Evolutionary conservation across 2,888 invertebrate species (phyloP).

Genomic region (Cartodere bifasciata): DNA sequence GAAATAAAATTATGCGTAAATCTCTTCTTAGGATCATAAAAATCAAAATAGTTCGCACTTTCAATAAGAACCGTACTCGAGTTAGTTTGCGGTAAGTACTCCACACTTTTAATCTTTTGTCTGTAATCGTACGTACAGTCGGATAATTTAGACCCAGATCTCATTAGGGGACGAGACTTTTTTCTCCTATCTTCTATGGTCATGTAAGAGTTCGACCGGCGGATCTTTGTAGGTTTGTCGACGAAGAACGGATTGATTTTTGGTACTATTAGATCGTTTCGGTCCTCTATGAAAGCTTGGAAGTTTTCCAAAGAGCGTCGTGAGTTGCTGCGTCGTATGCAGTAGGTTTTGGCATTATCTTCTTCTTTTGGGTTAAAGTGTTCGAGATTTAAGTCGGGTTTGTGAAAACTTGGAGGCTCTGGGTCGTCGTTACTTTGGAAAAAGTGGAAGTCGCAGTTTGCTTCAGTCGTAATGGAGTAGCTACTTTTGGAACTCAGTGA

Average conservation of each 20-base stretch:
- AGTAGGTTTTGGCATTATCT: constrained; percentile 11
- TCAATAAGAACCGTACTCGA: constrained; percentile 21
- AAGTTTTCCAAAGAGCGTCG: constrained; percentile 31
- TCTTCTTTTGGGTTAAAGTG: constrained; percentile 6
- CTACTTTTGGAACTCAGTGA: constrained; percentile 34
- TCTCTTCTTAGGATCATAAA: constrained; percentile 14
- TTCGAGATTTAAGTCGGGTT: constrained; percentile 6
- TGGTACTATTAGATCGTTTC: constrained; percentile 10
- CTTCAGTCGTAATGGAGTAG: constrained; percentile 48
- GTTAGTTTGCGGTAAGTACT: constrained; percentile 22
- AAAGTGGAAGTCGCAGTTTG: constrained; percentile 51
- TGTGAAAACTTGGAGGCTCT: no score
- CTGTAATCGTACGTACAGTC: constrained; percentile 17
- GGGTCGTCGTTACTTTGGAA: constrained; percentile 30
- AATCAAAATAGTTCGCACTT: constrained; percentile 17
- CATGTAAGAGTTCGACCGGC: constrained; percentile 29
- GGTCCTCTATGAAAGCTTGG: constrained; percentile 25
- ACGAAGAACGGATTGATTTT: constrained; percentile 7
- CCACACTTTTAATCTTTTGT: constrained; percentile 25
- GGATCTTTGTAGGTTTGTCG: no score
- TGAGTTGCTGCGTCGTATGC: no score
- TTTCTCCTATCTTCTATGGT: constrained; percentile 24
- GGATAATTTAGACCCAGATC: constrained; percentile 18
- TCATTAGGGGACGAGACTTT: constrained; percentile 16
- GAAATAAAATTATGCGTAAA: constrained; percentile 23